phyloP scores from a whole-genome alignment of 92 coral and sea anemone species.

The Porites cylindrica region DNA sequence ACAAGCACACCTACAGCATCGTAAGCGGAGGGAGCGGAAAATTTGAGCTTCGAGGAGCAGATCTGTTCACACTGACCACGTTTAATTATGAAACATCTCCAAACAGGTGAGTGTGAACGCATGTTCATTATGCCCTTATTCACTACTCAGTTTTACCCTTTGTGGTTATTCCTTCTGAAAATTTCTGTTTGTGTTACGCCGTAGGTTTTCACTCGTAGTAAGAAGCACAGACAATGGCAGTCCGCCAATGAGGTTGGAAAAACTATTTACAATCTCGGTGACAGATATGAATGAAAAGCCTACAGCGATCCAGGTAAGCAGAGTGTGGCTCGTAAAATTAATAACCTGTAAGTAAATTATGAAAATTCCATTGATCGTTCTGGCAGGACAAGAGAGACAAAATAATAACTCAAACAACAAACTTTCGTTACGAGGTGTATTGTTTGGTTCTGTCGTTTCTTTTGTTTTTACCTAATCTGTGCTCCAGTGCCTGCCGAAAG shows the following conservation, averaged over 20 bases:
- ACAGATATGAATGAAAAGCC: constrained; percentile 90
- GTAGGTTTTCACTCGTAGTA: constrained; percentile 76
- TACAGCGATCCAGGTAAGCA: constrained; percentile 82
- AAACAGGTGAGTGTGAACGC: constrained; percentile 62
- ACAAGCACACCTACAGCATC: constrained; percentile 84
- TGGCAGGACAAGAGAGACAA: no score
- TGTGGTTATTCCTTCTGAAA: not conserved
- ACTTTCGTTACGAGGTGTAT: no score
- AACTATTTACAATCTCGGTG: constrained; percentile 77
- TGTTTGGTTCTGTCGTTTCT: no score
- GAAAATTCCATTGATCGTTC: no score
- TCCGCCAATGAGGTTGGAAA: constrained; percentile 80
- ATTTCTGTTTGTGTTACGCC: not conserved
- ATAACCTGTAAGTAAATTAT: not conserved
- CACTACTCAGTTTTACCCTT: no score
- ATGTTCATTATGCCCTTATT: no score
- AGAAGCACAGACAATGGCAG: constrained; percentile 96
- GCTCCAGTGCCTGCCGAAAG: no score
- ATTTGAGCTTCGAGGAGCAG: constrained; percentile 84
- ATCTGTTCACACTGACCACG: constrained; percentile 62
- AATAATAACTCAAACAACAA: no score
- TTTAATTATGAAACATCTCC: constrained; percentile 87
- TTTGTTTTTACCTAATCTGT: no score
- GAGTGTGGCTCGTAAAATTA: not conserved
- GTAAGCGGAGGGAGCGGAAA: constrained; percentile 78